These are phyloP conservation scores for Pseudochirops cupreus DNA, from an alignment of 2,797 vertebrate genomes.

Conservation along the genomic window DNA sequence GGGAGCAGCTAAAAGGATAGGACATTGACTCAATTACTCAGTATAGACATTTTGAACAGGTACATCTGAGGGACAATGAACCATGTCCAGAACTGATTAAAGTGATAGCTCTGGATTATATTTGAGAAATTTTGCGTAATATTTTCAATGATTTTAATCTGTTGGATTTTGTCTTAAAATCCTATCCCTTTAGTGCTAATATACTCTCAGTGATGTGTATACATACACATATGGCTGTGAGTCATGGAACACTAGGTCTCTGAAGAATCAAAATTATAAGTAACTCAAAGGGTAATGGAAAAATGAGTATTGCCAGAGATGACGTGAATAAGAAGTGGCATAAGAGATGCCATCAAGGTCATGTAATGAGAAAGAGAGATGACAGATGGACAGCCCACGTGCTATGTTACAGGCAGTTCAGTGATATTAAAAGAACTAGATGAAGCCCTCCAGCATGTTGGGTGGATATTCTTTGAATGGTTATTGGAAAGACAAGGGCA, in stretches of 20 bases:
- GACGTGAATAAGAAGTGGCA: background rate
- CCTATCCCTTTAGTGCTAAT: background rate
- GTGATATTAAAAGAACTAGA: constrained; percentile 6
- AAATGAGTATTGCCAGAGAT: background rate
- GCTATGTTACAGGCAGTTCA: constrained; percentile 6
- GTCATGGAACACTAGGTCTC: background rate
- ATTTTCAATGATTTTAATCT: background rate
- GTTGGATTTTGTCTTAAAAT: background rate
- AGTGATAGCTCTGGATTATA: background rate
- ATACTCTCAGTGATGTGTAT: background rate
- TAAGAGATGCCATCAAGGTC: background rate
- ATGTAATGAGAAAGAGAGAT: background rate
- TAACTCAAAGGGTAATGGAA: background rate
- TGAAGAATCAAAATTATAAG: background rate
- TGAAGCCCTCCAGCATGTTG: background rate
- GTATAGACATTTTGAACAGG: background rate
- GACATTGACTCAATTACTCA: background rate
- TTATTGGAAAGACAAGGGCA: background rate
- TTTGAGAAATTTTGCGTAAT: background rate
- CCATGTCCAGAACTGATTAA: background rate
- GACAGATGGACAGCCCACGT: constrained; percentile 1
- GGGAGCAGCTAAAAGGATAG: background rate
- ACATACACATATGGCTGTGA: background rate
- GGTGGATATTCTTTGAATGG: background rate
- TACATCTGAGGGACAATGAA: background rate